Evolutionary conservation across 2,888 invertebrate species (phyloP).

Genomic region (Anoncus sp.): DNA sequence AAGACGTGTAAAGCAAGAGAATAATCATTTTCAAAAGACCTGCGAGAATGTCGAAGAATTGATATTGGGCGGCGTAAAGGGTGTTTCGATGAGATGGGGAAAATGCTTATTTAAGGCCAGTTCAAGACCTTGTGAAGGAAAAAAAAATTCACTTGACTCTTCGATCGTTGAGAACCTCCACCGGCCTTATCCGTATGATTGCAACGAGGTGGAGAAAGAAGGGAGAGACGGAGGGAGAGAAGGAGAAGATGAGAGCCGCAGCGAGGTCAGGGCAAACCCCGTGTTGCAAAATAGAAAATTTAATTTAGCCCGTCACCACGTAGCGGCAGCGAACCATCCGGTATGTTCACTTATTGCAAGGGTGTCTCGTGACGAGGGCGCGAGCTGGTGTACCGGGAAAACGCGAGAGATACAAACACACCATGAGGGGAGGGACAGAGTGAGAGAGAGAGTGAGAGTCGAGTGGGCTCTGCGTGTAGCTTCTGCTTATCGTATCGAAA

Average conservation of each 20-base stretch:
- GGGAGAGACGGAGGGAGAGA: constrained; percentile 20
- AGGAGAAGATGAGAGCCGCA: constrained; percentile 40
- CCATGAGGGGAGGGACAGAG: constrained; percentile 15
- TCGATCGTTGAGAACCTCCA: constrained; percentile 72
- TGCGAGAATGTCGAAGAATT: not conserved
- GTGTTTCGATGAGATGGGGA: not conserved
- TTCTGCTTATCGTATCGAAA: constrained; percentile 31
- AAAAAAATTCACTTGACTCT: no score
- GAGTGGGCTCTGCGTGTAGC: constrained; percentile 17
- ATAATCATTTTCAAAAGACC: not conserved
- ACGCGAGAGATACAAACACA: constrained; percentile 49
- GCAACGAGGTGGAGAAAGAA: constrained; percentile 65
- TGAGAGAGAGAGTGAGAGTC: constrained; percentile 28
- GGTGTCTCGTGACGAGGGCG: constrained; percentile 63
- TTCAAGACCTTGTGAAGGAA: no score
- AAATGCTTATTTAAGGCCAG: not conserved
- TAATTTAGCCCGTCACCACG: constrained; percentile 75
- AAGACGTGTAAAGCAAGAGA: not conserved
- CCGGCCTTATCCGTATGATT: constrained; percentile 71
- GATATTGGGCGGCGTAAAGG: not conserved
- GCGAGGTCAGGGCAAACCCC: constrained; percentile 71
- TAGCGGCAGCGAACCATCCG: constrained; percentile 58
- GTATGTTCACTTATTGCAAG: constrained; percentile 69
- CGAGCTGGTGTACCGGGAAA: constrained; percentile 45
- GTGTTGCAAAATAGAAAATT: constrained; percentile 78